Base-by-base conservation (phyloP, 2,113 vertebrate genomes). In the Heterochromis multidens region DNA sequence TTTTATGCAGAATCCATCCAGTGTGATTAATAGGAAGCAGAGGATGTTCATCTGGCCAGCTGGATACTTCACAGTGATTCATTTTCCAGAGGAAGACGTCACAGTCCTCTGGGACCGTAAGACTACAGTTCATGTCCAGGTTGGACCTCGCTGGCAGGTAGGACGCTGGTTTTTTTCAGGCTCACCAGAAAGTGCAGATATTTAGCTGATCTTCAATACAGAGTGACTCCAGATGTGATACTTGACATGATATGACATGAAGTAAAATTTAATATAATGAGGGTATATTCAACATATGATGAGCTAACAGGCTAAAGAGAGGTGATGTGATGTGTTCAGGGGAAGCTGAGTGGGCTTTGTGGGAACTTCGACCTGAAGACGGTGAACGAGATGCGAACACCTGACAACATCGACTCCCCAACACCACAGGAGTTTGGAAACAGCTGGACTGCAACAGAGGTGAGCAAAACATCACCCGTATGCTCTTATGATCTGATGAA, bases 281-380 rank as follows among this genome's bases (percentile, higher is more conserved):
- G 1, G 4, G 17, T 74, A 52, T 74, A 52, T 19, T 31, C 43
- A 74, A 31, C 25, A 29, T 59, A 8, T 27, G 65, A 31, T 19
- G 17, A 54, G 10, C 11, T 1, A 52, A 21, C 2, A 0, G 11
- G 17, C 63, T 78, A 19, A 80, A 40, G 21, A n/a, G 63, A 67
- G n/a, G 2, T 23, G 60, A 59, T 80, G 57, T 43, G 49, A 33
- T 82, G 63, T 83, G 58, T 87, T 77, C 93, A 99, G 98, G 97
- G 97, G 43, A 93, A 96, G 86, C 90, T 99, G 52, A 90, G 94
- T 1, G 98, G 98, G 12, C 95, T 99, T 35, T 99, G 98, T 93
- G 98, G 98, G 33, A 99, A 99, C 95, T 99, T 99, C 89, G 98
- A 99, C 92, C 91, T 97, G 89, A 99, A 98, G 95, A 99, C 98